Conservation (phyloP, 53 echinoderm and acorn worm species). For the Echinometra lucunter region DNA sequence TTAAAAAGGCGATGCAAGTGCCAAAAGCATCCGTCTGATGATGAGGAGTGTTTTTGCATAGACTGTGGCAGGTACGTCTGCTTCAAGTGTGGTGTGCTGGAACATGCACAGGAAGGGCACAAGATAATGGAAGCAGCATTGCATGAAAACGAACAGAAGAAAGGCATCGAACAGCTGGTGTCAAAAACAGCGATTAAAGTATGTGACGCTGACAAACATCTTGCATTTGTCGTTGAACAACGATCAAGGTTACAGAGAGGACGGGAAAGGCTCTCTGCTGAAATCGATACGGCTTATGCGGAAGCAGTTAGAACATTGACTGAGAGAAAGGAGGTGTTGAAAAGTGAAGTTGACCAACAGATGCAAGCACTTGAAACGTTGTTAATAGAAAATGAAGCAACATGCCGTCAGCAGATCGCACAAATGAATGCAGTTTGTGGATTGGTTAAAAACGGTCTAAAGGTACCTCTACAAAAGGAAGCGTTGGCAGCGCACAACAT, state of each 20-base stretch:
- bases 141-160: neutral
- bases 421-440: neutral
- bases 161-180: neutral
- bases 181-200: neutral
- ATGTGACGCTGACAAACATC: neutral
- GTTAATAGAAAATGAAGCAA: neutral
- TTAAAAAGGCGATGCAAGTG: neutral
- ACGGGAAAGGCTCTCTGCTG: neutral
- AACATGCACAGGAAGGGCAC: neutral
- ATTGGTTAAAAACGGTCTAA: neutral
- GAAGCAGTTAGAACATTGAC: neutral
- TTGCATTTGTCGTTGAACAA: neutral
- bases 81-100: neutral
- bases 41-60: conserved; percentile 6
- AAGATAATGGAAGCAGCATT: neutral
- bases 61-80: conserved; percentile 13
- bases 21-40: neutral
- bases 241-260: neutral
- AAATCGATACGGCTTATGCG: neutral
- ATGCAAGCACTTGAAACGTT: neutral
- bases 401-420: neutral
- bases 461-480: neutral
- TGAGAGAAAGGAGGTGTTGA: neutral
- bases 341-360: neutral
- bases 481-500: neutral